Evolutionary conservation across 2,113 vertebrate genomes (phyloP), one percentile per base, ranked within the genome.

Genomic region (Strigops habroptila): DNA sequence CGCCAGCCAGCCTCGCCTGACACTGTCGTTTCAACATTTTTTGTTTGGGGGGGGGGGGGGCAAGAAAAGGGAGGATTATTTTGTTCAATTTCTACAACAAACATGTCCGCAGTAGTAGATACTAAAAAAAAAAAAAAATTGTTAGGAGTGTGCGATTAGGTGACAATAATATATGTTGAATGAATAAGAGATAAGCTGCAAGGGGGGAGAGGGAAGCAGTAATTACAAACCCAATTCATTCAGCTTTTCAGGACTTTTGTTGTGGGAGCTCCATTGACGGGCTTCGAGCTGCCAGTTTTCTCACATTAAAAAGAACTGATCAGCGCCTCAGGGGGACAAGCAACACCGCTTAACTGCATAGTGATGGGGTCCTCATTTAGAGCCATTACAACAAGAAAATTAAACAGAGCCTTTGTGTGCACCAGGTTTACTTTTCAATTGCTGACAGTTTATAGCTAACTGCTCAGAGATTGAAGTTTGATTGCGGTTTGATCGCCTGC

Each of bases 211-310:
- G 92, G 90, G 94, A 97, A 97, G 95, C 94, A 96, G 97, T 98
- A 97, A 98, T 98, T 97, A 98, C 97, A 98, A 98, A 97, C 97
- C 96, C 95, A 97, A 97, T 98, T 98, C 97, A 98, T 98, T 98
- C 98, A 98, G 98, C 97, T 98, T 98, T 98, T 97, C 96, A 98
- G 97, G 97, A 98, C 98, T 98, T 98, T 97, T 98, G 97, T 98
- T 97, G 95, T 97, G 93, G 91, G 95, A 95, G 94, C 96, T 97
- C 97, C 97, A 98, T 97, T 97, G 98, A 97, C 83, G 86, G 96
- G 95, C 95, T 98, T 93, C 96, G 97, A 98, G 97, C 96, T 97
- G 97, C 95, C 96, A 97, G 96, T 97, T 98, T 98, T 97, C 97
- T 98, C 97, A 97, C 97, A 97, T 98, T 98, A 97, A 97, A 98